A percentile compares a stretch with the other conserved stretches of the same genome.
phyloP scores from a whole-genome alignment of 2,113 vertebrate genomes.

The Rallus limicola region DNA sequence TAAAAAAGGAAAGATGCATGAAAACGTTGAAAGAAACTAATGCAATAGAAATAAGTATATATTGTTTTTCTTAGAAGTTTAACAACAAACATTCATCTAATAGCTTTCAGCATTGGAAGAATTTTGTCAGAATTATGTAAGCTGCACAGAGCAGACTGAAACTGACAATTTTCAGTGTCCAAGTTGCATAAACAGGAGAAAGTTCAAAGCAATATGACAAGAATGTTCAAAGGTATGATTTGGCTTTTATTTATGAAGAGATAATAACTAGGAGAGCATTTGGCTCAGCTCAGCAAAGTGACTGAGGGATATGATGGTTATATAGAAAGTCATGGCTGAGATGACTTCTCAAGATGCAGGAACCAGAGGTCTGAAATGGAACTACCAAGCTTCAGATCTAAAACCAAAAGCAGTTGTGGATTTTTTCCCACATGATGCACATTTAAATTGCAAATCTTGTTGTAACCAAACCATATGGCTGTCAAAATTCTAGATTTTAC shows the following conservation, averaged over 20 bases:
- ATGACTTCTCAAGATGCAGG: background rate
- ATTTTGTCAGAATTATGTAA: background rate
- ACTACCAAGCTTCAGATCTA: background rate
- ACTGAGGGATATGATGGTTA: background rate
- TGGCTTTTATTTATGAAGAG: background rate
- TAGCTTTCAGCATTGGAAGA: background rate
- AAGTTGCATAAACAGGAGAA: background rate
- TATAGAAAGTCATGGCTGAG: background rate
- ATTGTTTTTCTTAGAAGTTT: background rate
- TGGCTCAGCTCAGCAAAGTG: background rate
- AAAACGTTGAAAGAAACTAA: background rate
- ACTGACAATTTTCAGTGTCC: background rate
- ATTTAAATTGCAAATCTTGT: background rate
- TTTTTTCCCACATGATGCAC: background rate
- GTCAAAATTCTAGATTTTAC: background rate
- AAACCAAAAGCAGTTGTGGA: background rate
- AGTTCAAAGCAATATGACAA: background rate
- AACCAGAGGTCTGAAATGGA: background rate
- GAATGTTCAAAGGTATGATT: background rate
- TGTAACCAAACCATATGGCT: background rate
- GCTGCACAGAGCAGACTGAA: background rate
- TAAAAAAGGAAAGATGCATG: background rate
- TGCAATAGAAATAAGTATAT: background rate
- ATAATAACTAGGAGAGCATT: background rate
- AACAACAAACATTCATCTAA: background rate